phyloP scores from a whole-genome alignment of 2,888 invertebrate species.

The Anoplius nigerrimus region DNA sequence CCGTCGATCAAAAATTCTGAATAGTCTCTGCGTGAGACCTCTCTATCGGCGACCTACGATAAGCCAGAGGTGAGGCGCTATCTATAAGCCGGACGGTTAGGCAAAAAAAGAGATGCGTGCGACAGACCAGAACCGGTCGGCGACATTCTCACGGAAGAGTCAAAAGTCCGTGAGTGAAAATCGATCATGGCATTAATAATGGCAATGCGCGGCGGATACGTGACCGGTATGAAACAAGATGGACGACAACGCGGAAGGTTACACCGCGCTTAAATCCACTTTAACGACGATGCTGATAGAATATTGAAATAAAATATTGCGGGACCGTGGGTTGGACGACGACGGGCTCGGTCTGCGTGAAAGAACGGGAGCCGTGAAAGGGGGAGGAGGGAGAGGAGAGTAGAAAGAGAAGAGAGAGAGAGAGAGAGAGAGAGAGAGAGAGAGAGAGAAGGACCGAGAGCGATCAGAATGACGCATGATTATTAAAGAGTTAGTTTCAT shows the following conservation, averaged over 20 bases:
- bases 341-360: neutral
- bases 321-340: neutral
- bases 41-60: too few species aligned
- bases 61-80: too few species aligned
- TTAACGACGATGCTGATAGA: slow-evolving; percentile 14
- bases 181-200: slow-evolving; percentile 6
- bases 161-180: neutral
- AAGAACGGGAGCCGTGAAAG: neutral
- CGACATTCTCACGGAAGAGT: too few species aligned
- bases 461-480: slow-evolving; percentile 55
- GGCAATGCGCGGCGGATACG: neutral
- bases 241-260: neutral
- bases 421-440: neutral
- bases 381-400: slow-evolving; percentile 4
- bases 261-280: slow-evolving; percentile 9
- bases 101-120: too few species aligned
- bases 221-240: slow-evolving; percentile 4
- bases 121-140: too few species aligned
- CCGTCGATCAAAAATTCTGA: neutral
- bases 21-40: neutral
- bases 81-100: too few species aligned
- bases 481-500: slow-evolving; percentile 59
- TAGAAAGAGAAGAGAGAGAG: neutral
- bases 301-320: slow-evolving; percentile 18
- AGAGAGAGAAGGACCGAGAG: slow-evolving; percentile 12